phyloP scores from a whole-genome alignment of 2,888 invertebrate species.

The Baccha elongata region DNA sequence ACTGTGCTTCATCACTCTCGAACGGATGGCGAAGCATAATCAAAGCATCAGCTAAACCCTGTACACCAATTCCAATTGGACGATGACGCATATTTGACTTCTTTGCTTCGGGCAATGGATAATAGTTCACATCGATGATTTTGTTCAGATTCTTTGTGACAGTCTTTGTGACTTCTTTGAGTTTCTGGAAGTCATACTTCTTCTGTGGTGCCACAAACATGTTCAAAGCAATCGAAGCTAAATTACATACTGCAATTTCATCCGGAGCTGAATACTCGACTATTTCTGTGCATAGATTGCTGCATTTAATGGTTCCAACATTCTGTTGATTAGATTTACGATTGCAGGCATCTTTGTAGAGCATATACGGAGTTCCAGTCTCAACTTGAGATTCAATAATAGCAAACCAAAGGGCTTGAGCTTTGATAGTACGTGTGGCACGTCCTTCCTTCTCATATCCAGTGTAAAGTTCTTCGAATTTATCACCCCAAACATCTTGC shows the following conservation, averaged over 20 bases:
- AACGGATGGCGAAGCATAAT: slow-evolving; percentile 96
- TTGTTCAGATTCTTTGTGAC: slow-evolving; percentile 96
- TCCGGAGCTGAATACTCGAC: slow-evolving; percentile 95
- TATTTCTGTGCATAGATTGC: slow-evolving; percentile 99
- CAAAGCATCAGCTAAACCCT: slow-evolving; percentile 98
- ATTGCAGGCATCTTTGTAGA: slow-evolving; percentile 98
- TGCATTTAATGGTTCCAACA: slow-evolving; percentile 98
- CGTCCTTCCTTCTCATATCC: slow-evolving; percentile 92
- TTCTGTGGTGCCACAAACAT: slow-evolving; percentile 92
- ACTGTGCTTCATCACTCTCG: slow-evolving; percentile 92
- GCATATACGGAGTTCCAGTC: slow-evolving; percentile 99
- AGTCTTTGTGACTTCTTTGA: slow-evolving; percentile 93
- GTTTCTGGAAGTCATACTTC: slow-evolving; percentile 93
- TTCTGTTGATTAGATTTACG: slow-evolving; percentile 99
- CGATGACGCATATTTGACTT: slow-evolving; percentile 93
- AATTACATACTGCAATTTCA: slow-evolving; percentile 98
- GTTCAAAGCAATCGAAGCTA: slow-evolving; percentile 98
- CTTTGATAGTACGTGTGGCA: slow-evolving; percentile 88
- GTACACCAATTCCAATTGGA: slow-evolving; percentile 96
- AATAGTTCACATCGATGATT: slow-evolving; percentile 98
- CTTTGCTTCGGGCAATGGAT: slow-evolving; percentile 95
- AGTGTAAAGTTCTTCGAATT: slow-evolving; percentile 94
- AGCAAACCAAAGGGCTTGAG: slow-evolving; percentile 95
- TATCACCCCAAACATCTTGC: slow-evolving; percentile 95
- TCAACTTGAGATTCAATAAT: slow-evolving; percentile 97